Percentiles rank a stretch among this genome's conserved stretches.
Conservation (phyloP, 2,888 invertebrate species). For the Limnephilus marmoratus region DNA sequence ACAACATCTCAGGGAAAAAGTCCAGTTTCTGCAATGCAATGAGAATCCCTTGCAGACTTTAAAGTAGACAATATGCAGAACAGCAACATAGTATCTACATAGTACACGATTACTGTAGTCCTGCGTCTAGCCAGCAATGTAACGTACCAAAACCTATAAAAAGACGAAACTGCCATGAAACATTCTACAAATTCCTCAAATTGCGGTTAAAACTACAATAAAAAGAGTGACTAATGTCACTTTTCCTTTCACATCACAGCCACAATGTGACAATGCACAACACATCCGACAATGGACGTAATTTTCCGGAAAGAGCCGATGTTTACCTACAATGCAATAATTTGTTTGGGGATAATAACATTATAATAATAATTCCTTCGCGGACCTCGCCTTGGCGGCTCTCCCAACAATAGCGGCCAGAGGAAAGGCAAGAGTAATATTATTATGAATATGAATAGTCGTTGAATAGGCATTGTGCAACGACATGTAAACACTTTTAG, state of each 20-base stretch:
- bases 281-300: constrained; percentile 20
- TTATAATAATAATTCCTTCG: constrained; percentile 4
- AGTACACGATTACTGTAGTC: too few species aligned
- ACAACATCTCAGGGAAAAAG: neutral
- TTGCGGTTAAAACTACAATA: neutral
- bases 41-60: too few species aligned
- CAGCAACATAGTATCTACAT: too few species aligned
- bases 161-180: neutral
- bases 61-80: too few species aligned
- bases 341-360: neutral
- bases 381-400: constrained; percentile 27
- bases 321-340: constrained; percentile 38
- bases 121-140: too few species aligned
- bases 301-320: constrained; percentile 38
- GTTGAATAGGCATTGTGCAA: constrained; percentile 57
- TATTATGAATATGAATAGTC: constrained; percentile 58
- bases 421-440: constrained; percentile 10
- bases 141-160: neutral
- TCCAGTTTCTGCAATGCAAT: too few species aligned
- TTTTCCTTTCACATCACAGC: constrained; percentile 5
- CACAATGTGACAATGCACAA: constrained; percentile 2
- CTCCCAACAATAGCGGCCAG: constrained; percentile 27
- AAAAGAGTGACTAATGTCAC: neutral
- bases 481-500: constrained; percentile 65
- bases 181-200: neutral